These are phyloP conservation scores for Sebastes hubbsi DNA, from an alignment of 2,797 vertebrate species.

Conservation along the genomic window DNA sequence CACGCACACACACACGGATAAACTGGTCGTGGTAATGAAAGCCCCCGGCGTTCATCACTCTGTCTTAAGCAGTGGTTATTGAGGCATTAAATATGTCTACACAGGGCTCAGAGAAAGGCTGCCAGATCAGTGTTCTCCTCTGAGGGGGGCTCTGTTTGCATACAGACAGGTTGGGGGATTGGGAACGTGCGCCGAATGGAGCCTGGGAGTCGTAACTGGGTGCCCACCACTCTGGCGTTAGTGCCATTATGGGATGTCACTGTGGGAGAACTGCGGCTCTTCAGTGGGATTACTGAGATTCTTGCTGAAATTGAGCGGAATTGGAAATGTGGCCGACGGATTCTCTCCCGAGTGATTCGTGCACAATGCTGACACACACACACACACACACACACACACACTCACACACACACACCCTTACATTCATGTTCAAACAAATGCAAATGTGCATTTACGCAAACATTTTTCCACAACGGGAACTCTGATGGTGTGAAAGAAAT, in stretches of 20 bases:
- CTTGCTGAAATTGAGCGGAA: slow-evolving; percentile 80
- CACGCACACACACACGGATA: slow-evolving; percentile 35
- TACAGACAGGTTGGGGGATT: slow-evolving; percentile 81
- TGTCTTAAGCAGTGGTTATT: slow-evolving; percentile 81
- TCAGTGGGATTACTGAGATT: slow-evolving; percentile 83
- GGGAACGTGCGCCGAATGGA: slow-evolving; percentile 75
- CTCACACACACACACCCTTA: background rate
- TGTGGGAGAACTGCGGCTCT: slow-evolving; percentile 80
- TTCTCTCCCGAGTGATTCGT: slow-evolving; percentile 63
- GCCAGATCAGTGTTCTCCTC: slow-evolving; percentile 78
- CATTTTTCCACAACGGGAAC: slow-evolving; percentile 49
- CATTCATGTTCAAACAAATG: slow-evolving; percentile 51
- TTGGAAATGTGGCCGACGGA: slow-evolving; percentile 75
- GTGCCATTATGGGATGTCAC: slow-evolving; percentile 84
- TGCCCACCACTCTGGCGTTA: slow-evolving; percentile 79
- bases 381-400: background rate
- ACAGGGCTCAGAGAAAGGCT: slow-evolving; percentile 79
- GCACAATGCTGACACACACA: slow-evolving; percentile 7
- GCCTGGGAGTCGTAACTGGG: slow-evolving; percentile 75
- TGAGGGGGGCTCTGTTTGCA: slow-evolving; percentile 79
- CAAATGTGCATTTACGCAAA: slow-evolving; percentile 64
- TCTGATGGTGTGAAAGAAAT: slow-evolving; percentile 22
- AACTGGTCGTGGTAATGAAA: slow-evolving; percentile 73
- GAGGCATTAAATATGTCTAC: slow-evolving; percentile 84
- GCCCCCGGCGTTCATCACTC: slow-evolving; percentile 77